Evolutionary conservation across 2,888 invertebrate genomes (phyloP), one percentile per base, ranked within the genome.

Genomic region (Buathra laborator): DNA sequence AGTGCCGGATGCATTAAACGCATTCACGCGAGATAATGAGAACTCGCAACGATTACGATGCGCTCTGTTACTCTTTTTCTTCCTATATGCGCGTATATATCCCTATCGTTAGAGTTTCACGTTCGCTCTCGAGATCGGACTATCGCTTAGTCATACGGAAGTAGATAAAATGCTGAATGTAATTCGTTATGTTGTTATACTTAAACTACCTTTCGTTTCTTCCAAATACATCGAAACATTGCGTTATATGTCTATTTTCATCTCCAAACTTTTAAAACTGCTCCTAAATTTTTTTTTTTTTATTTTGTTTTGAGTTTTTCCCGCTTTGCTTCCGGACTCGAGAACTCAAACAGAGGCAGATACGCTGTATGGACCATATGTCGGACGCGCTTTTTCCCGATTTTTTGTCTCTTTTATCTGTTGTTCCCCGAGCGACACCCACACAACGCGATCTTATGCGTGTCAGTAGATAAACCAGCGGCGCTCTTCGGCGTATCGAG

Each of bases 21-120:
- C 81, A 75, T 81, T 85, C 70, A 62, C 78, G 75, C 78, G 48
- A 78, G 85, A 85, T 85, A 82, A 85, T 82, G 78, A 82, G 81
- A 67, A 56, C 77, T 67, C 70, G 59, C 81, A 66, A 59, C 71
- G 75, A 84, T 85, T 84, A 84, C 79, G 81, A 53, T 75, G 68
- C 78, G 43, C 81, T 78, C 71, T 80, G 75, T 29, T 53, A n/a
- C n/a, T 68, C 19, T 64, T 51, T 51, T 62, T 66, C 59, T 70
- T 62, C 59, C 62, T 77, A 32, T 75, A 2, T 14, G 64, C n/a
- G 64, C 16, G 24, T 48, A 12, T 48, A 16, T 46, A 46, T 48
- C 19, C 56, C 19, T 37, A 9, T 56, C 56, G 24, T 24, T 56
- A 1, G 19, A 0, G 56, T 24, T 9, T 56, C 62, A 16, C 62